Base-by-base conservation (phyloP, 2,888 invertebrate genomes). In the Chloroclystis v-ata region DNA sequence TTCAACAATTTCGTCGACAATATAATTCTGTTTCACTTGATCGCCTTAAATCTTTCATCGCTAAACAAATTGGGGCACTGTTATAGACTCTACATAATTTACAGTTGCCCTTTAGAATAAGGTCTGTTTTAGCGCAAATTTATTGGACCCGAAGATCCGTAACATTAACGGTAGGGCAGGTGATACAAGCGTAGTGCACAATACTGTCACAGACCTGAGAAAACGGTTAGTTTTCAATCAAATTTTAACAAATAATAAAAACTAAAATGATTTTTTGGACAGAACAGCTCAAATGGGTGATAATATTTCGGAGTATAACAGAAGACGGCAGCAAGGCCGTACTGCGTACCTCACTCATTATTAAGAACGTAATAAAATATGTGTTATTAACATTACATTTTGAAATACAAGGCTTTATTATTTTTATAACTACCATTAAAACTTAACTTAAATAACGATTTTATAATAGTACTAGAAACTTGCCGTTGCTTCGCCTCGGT, bases 141-240 rank as follows among this genome's bases (percentile, higher is more conserved):
- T 43, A 43, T 46, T 46, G 41, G 41, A 37, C 40, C 37, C 44
- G 37, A 49, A 52, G 51, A 55, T 49, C 49, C 49, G 52, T 43
- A 54, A 49, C 47, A 50, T 52, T 54, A 54, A 55, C 52, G 49
- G 52, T 52, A 48, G 47, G 37, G 43, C 42, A 49, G 51, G 51
- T 52, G 54, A 55, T 55, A 49, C 47, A 52, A 49, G 30, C 29
- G 32, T 30, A 37, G 20, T 38, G 42, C 47, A 46, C 46, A 47
- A 45, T 49, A 47, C 41, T 38, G 45, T 14, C 43, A 33, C 35
- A 49, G 45, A 29, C 7, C 7, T 20, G 20, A 1, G 1, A 24
- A 3, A 24, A 7, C 35, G 10, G 20, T 11, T 35, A 11, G 10
- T 16, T n/a, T n/a, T 3, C 33, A 16, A 30, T 32, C n/a, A 6